A percentile compares a stretch with the other conserved stretches of the same genome.
These are phyloP conservation scores for Henicopernis longicauda DNA, from an alignment of 2,113 vertebrate genomes.

Conservation along the genomic window DNA sequence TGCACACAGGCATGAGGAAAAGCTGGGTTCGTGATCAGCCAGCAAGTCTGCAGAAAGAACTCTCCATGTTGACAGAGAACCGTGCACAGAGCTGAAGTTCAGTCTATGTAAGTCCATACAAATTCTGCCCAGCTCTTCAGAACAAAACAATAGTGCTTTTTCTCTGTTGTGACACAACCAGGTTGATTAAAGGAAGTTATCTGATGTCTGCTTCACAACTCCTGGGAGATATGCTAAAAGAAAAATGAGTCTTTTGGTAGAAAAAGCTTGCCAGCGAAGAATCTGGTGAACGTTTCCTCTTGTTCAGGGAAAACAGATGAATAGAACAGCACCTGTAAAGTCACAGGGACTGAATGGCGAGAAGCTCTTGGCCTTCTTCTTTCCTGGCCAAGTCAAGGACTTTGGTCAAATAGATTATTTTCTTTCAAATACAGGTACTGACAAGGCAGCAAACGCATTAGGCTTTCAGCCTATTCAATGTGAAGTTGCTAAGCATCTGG, in stretches of 20 bases:
- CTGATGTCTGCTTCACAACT: not conserved
- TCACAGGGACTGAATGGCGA: not conserved
- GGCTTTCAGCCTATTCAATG: accelerated
- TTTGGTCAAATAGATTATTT: not conserved
- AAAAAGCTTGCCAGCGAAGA: not conserved
- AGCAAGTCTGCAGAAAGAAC: not conserved
- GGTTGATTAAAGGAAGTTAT: not conserved
- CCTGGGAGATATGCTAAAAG: not conserved
- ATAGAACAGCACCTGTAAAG: not conserved
- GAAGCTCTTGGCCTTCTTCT: not conserved
- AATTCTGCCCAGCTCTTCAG: not conserved
- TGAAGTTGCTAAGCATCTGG: not conserved
- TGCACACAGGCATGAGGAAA: not conserved
- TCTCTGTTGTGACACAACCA: not conserved
- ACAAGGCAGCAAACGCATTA: not conserved
- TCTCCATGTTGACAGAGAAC: not conserved
- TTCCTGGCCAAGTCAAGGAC: not conserved
- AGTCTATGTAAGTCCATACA: accelerated
- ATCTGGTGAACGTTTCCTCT: not conserved
- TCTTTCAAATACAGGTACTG: not conserved
- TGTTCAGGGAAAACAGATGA: not conserved
- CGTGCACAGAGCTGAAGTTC: not conserved
- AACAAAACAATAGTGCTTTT: not conserved
- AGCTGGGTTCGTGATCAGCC: not conserved
- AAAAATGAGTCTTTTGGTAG: not conserved